Evolutionary conservation across 2,113 vertebrate genomes (phyloP).

Genomic region (Eretmochelys imbricata): DNA sequence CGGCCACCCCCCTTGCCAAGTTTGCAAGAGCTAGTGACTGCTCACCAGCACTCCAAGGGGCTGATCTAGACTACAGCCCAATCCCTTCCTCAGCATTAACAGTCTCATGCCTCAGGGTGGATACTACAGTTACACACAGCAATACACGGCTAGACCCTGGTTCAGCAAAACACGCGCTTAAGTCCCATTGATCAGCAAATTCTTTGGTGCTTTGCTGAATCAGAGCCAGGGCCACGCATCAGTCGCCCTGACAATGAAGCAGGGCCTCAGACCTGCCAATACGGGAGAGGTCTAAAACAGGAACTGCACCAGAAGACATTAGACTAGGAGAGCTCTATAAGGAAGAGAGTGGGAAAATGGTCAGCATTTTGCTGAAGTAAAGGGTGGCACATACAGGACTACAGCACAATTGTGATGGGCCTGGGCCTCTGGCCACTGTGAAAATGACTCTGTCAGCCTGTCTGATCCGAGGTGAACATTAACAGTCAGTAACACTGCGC

Average conservation of each 20-base stretch:
- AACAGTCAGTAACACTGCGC: background rate
- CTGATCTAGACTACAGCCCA: background rate
- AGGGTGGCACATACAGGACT: rapidly evolving
- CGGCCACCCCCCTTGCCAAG: background rate
- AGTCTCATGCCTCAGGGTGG: background rate
- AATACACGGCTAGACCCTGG: too few species aligned
- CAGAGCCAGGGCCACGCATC: background rate
- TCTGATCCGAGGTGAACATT: background rate
- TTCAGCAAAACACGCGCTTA: background rate
- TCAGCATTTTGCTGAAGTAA: background rate
- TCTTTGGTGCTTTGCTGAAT: background rate
- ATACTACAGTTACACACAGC: background rate
- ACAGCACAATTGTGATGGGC: rapidly evolving
- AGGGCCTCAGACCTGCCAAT: background rate
- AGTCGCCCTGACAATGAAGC: background rate
- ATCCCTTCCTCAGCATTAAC: background rate
- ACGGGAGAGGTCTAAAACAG: background rate
- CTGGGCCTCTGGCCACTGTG: background rate
- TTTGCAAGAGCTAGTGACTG: background rate
- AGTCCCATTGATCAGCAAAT: background rate
- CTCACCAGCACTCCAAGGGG: background rate
- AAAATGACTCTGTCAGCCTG: rapidly evolving
- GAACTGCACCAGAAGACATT: background rate
- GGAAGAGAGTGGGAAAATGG: background rate
- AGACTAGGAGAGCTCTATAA: background rate